These are phyloP conservation scores for Serilophus lunatus DNA, from an alignment of 2,113 vertebrate genomes.

Conservation along the genomic window DNA sequence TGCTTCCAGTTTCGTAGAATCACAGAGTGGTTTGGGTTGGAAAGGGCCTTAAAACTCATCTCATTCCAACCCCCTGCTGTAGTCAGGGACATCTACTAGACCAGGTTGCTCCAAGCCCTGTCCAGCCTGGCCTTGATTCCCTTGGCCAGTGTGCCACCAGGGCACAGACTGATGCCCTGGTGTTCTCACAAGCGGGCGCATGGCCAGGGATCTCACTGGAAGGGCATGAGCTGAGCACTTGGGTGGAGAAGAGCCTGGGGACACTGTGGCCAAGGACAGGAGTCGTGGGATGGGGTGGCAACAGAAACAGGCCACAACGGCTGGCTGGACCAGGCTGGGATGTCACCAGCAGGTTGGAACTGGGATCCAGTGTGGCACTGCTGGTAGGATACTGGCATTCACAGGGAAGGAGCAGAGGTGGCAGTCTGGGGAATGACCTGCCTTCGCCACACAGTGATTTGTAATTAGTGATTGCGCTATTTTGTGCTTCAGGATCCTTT, in stretches of 20 bases:
- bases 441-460: neutral
- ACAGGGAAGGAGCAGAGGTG: neutral
- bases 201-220: neutral
- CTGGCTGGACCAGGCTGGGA: neutral
- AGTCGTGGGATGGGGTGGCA: neutral
- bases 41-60: neutral
- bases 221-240: neutral
- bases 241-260: neutral
- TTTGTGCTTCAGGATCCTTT: neutral
- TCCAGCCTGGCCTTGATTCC: neutral
- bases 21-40: neutral
- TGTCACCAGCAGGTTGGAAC: neutral
- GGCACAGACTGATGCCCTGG: neutral
- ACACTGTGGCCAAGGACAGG: neutral
- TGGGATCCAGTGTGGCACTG: neutral
- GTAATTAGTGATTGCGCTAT: neutral
- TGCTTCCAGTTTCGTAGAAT: neutral
- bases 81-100: neutral
- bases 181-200: neutral
- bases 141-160: neutral
- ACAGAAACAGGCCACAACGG: fast-evolving
- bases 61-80: neutral
- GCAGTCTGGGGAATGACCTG: fast-evolving
- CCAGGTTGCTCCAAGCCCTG: neutral
- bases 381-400: neutral